Conservation (phyloP, 2,888 invertebrate species). For the Hipparchia semele region DNA sequence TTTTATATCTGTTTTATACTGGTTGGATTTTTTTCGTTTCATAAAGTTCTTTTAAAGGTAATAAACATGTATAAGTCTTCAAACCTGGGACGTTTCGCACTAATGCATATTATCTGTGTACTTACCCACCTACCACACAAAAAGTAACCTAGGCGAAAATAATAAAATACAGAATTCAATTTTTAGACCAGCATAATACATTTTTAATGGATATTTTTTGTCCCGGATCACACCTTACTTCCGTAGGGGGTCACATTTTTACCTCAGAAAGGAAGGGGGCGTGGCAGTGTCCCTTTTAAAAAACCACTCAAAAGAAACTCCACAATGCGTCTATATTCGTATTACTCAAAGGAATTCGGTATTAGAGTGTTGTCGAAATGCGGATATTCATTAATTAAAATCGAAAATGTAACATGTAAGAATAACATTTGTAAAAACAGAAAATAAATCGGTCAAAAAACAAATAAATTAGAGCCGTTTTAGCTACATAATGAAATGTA, state of each 20-base stretch:
- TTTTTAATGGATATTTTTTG: slow-evolving; percentile 35
- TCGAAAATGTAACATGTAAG: too few relatives aligned
- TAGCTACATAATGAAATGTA: too few relatives aligned
- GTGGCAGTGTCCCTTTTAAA: slow-evolving; percentile 30
- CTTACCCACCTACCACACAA: not conserved
- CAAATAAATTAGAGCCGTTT: too few relatives aligned
- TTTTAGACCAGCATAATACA: slow-evolving; percentile 11
- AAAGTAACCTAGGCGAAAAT: not conserved
- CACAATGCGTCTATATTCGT: slow-evolving; percentile 20
- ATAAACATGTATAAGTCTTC: too few relatives aligned
- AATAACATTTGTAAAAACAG: too few relatives aligned
- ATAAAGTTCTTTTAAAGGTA: too few relatives aligned
- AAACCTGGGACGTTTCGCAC: too few relatives aligned
- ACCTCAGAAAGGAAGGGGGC: slow-evolving; percentile 29
- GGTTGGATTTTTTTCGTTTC: too few relatives aligned
- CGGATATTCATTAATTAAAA: too few relatives aligned
- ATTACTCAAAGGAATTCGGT: slow-evolving; percentile 15
- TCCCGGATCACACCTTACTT: slow-evolving; percentile 33
- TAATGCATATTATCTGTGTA: too few relatives aligned
- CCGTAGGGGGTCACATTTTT: slow-evolving; percentile 31
- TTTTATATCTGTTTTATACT: too few relatives aligned
- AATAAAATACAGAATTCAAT: slow-evolving; percentile 16
- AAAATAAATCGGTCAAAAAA: too few relatives aligned
- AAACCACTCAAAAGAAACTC: slow-evolving; percentile 27
- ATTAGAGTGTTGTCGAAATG: not conserved